Conservation (phyloP, 2,888 invertebrate genomes). For the Mantis religiosa region DNA sequence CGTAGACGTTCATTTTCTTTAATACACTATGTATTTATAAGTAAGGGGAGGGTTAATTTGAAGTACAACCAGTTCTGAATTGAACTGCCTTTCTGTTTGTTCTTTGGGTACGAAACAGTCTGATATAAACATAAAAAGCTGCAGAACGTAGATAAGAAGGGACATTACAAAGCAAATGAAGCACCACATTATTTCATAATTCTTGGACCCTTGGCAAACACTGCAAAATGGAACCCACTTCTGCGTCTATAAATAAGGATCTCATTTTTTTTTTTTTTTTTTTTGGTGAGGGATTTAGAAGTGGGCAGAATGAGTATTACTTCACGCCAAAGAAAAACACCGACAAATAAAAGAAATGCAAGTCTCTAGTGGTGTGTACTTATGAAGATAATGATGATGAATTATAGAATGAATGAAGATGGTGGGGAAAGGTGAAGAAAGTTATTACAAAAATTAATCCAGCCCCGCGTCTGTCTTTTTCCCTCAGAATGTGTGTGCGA, state of each 20-base stretch:
- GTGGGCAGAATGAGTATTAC: not conserved
- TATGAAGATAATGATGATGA: not conserved
- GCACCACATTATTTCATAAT: not conserved
- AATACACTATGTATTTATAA: no score
- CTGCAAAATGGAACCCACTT: no score
- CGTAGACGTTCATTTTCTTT: no score
- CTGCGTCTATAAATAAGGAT: not conserved
- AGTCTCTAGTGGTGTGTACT: not conserved
- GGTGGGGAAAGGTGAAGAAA: not conserved
- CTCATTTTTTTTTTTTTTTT: not conserved
- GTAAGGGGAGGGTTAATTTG: no score
- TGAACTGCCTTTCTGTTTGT: no score
- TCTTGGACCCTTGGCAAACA: not conserved
- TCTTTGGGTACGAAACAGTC: no score
- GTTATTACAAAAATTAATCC: constrained; percentile 14
- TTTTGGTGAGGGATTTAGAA: not conserved
- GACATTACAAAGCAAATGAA: not conserved
- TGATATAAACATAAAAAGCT: no score
- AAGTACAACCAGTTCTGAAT: no score
- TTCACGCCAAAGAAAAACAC: not conserved
- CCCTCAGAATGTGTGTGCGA: not conserved
- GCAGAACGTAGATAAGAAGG: not conserved
- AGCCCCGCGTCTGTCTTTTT: not conserved
- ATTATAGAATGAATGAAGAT: not conserved
- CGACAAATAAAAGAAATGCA: not conserved